Evolutionary conservation across 1,140 invertebrate genomes (phyloP), one percentile per base, ranked within the genome.

Genomic region (Pachypsylla venusta): DNA sequence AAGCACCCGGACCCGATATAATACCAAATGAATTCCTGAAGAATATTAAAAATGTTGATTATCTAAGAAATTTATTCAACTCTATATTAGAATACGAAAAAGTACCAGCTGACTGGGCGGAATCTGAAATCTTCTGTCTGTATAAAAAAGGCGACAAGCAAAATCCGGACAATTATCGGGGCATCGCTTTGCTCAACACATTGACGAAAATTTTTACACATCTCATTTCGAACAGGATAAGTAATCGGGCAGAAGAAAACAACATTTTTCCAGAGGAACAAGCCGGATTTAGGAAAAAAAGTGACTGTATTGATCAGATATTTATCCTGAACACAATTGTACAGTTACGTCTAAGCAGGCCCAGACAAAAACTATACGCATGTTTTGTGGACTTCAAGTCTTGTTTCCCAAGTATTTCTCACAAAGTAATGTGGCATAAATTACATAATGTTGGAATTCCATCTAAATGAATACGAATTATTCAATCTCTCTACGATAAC

Each of bases 191-290:
- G n/a, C 19, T 62, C 20, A 57, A 53, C 19, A 19, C 13, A 13
- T 25, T 59, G 19, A 57, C 60, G n/a, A 65, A 65, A 57, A 24
- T 65, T 1, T 65, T 64, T 27, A 64, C 64, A 0, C 19, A 54
- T 14, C 39, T 62, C 2, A 19, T 62, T 3, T 25, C 57, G 16
- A 54, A 24, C n/a, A 60, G 64, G 35, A 7, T 65, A 10, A 30
- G 13, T 5, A 54, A 56, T 16, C 64, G 64, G 64, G 61, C 64
- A 0, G 54, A 57, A 19, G 25, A 30, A 24, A 53, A 54, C 24
- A n/a, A 58, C 5, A 61, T 64, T 14, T 55, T 65, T 7, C 64
- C 61, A 7, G 60, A 64, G 27, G 62, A 59, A 54, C 63, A 66
- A 56, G 63, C 60, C 1, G 64, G 58, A 13, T 64, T 57, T 39